phyloP scores from a whole-genome alignment of 2,113 vertebrate species.

The Ceyx melanurus region DNA sequence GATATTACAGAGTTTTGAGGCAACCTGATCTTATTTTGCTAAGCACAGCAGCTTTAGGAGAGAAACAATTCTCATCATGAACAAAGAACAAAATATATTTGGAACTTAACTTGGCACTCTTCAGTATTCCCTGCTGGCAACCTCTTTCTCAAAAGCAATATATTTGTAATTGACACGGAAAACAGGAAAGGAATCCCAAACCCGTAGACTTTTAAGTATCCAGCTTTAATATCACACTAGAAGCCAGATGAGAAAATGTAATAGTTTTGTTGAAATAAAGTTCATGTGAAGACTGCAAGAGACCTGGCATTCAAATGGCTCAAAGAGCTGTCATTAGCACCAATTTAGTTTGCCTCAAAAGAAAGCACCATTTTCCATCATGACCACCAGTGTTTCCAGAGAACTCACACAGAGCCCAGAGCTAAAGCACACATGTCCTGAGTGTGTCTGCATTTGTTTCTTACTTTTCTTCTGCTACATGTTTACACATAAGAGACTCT shows the following conservation, averaged over 20 bases:
- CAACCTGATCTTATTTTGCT: background rate
- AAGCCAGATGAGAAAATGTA: background rate
- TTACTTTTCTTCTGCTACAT: background rate
- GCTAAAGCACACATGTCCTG: fast-evolving
- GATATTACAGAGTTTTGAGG: background rate
- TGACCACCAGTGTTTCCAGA: background rate
- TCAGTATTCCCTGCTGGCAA: conserved; percentile 12
- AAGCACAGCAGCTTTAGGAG: background rate
- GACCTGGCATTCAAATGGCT: background rate
- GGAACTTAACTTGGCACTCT: conserved; percentile 50
- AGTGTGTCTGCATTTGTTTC: background rate
- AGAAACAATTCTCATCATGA: conserved; percentile 33
- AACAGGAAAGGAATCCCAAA: conserved; percentile 20
- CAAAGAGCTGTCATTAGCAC: background rate
- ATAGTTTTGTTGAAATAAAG: background rate
- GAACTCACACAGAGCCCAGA: background rate
- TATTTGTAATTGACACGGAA: conserved; percentile 26
- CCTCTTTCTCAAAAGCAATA: conserved; percentile 8
- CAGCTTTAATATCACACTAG: background rate
- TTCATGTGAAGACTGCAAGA: background rate
- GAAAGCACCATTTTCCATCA: background rate
- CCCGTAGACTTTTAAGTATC: background rate
- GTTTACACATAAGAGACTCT: background rate
- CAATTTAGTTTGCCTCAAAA: background rate
- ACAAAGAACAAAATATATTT: conserved; percentile 38